Evolutionary conservation across 2,888 invertebrate genomes (phyloP), one percentile per base, ranked within the genome.

Genomic region (Rosalia funebris): DNA sequence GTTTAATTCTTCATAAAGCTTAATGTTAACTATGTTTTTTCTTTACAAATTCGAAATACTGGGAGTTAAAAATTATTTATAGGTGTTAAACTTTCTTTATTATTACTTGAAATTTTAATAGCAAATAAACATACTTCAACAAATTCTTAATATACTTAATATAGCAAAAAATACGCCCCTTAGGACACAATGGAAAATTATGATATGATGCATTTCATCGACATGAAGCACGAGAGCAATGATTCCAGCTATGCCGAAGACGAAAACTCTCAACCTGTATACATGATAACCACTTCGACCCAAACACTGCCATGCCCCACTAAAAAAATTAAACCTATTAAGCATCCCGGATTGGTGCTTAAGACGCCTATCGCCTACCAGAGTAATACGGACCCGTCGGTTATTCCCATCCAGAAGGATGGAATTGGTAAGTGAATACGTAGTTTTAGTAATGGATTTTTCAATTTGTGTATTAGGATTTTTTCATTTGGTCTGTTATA

Each of bases 361-460:
- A 90, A 91, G 81, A 90, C 90, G 65, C 91, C 91, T 60, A 91
- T 91, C 68, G 91, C 91, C 47, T 91, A 91, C 82, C 89, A 90
- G 77, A 88, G 90, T 74, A 89, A 90, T 79, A 90, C 90, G 56
- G 93, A 94, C 83, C 87, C 92, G 62, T 91, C 92, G 66, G 91
- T 93, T 75, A 90, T 95, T 82, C 94, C 95, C 54, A 90, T 95
- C 77, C 89, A 90, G 81, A 92, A 91, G 82, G 93, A 94, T 81
- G 93, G 92, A 82, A 94, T 93, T 84, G 93, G 94, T 93, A 84
- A 87, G 88, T 82, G 25, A 25, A 25, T n/a, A n/a, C n/a, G 7
- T 25, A 25, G 25, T 7, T 3, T 3, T 25, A 39, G 25, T 7
- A 25, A 25, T 7, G 25, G 25, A 25, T n/a, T n/a, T n/a, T n/a